These are phyloP conservation scores for Chirona hameri DNA, from an alignment of 2,888 invertebrate species.

Conservation along the genomic window DNA sequence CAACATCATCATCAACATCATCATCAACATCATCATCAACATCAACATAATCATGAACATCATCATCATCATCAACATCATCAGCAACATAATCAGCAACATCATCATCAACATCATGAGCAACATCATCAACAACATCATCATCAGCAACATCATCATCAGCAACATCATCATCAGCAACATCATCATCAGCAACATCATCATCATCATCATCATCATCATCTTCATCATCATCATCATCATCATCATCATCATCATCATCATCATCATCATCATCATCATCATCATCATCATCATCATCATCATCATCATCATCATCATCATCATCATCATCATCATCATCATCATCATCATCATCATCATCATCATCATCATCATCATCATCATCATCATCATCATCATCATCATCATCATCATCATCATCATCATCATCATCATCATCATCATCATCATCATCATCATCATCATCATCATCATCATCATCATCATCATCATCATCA, in stretches of 20 bases:
- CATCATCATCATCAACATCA: too few species aligned
- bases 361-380: not conserved
- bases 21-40: too few species aligned
- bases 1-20: slow-evolving; percentile 8
- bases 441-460: slow-evolving; percentile 22
- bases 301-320: slow-evolving; percentile 22
- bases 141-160: too few species aligned
- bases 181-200: too few species aligned
- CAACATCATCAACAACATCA: too few species aligned
- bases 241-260: slow-evolving; percentile 22
- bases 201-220: too few species aligned
- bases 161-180: too few species aligned
- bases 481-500: slow-evolving; percentile 22
- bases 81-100: too few species aligned
- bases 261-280: slow-evolving; percentile 22
- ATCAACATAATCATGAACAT: too few species aligned
- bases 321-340: slow-evolving; percentile 22
- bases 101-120: too few species aligned
- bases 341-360: slow-evolving; percentile 10
- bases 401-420: slow-evolving; percentile 22
- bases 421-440: slow-evolving; percentile 22
- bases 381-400: slow-evolving; percentile 22
- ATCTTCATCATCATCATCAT: slow-evolving; percentile 12
- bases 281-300: slow-evolving; percentile 22
- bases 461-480: slow-evolving; percentile 22